A percentile compares a stretch with the other conserved stretches of the same genome.
phyloP scores from a whole-genome alignment of 2,797 vertebrate genomes.

The Lerista edwardsae region DNA sequence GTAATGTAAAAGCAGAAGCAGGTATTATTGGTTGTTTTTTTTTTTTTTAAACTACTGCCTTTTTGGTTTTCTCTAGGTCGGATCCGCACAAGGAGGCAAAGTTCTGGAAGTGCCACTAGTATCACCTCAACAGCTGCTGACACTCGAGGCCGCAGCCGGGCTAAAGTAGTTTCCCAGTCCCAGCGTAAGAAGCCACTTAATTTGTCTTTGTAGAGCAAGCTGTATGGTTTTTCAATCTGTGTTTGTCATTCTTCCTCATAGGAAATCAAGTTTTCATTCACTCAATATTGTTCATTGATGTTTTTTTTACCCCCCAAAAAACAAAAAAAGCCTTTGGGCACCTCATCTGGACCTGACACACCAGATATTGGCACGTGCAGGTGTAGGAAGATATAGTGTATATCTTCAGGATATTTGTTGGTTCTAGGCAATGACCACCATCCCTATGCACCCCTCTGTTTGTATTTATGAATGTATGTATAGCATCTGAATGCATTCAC shows the following conservation, averaged over 20 bases:
- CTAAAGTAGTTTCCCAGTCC: conserved; percentile 97
- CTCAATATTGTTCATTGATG: background rate
- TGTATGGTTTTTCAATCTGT: background rate
- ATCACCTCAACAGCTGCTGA: conserved; percentile 84
- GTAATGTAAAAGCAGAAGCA: background rate
- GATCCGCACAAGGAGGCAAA: conserved; percentile 92
- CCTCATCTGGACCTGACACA: background rate
- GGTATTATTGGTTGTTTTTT: background rate
- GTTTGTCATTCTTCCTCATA: background rate
- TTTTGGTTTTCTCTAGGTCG: conserved; percentile 78
- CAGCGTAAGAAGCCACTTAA: conserved; percentile 86
- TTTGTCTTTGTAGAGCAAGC: conserved; percentile 12
- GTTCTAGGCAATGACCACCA: background rate
- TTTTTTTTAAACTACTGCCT: background rate
- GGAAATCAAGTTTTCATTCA: background rate
- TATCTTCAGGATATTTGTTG: background rate
- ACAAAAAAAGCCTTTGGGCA: background rate
- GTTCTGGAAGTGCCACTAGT: conserved; percentile 87
- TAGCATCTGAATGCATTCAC: background rate
- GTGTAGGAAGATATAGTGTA: background rate
- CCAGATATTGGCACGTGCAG: background rate
- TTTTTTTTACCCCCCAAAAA: no score
- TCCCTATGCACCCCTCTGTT: background rate
- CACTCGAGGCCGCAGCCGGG: conserved; percentile 92
- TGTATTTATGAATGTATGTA: background rate